These are phyloP conservation scores for Bombus balteatus DNA, from an alignment of 1,140 invertebrate species.

Conservation along the genomic window DNA sequence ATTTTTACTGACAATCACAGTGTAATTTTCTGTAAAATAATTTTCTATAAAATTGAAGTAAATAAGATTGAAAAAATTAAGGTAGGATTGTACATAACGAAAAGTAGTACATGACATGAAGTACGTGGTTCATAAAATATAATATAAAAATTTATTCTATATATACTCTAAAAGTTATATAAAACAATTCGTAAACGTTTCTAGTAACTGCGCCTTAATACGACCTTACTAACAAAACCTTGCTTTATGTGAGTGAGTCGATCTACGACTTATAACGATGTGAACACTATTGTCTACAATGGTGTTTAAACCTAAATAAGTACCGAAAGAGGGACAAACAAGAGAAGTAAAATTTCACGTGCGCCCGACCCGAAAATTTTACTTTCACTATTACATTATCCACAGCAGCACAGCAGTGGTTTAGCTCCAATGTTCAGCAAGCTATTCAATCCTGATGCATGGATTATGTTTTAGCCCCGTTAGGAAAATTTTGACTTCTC, in stretches of 20 bases:
- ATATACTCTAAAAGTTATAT: not conserved
- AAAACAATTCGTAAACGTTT: not conserved
- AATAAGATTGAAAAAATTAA: not conserved
- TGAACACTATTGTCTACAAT: not conserved
- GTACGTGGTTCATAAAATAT: not conserved
- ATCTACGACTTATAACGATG: not conserved
- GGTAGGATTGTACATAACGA: not conserved
- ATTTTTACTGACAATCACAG: not conserved
- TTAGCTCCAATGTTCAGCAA: not conserved
- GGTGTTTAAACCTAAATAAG: not conserved
- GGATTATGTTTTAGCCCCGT: not conserved
- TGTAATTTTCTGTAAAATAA: not conserved
- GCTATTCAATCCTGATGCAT: not conserved
- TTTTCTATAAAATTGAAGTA: not conserved
- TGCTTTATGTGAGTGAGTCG: not conserved
- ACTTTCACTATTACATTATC: not conserved
- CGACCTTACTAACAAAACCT: not conserved
- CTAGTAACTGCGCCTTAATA: not conserved
- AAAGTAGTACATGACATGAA: not conserved
- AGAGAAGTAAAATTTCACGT: not conserved
- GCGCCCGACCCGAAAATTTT: not conserved
- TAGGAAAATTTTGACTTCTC: conserved; percentile 35
- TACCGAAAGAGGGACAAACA: no score
- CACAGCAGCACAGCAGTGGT: not conserved
- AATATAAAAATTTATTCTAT: conserved; percentile 40